Percentiles rank a stretch among this genome's conserved stretches.
Evolutionary conservation across 2,113 vertebrate species (phyloP).

Genomic region (Crotophaga sulcirostris): DNA sequence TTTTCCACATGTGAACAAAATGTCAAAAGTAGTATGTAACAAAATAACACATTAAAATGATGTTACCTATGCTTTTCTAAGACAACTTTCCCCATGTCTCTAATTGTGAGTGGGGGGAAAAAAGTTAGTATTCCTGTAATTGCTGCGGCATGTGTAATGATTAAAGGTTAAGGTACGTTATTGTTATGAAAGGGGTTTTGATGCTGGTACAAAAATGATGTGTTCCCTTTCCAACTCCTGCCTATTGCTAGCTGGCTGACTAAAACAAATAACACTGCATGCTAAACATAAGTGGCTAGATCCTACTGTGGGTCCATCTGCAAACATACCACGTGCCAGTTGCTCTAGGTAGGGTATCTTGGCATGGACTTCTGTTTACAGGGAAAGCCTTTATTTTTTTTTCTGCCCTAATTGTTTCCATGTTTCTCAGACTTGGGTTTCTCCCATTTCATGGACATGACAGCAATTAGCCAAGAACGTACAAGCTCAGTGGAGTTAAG

Average conservation of each 20-base stretch:
- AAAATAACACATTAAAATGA: not conserved
- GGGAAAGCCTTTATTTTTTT: slow-evolving; percentile 14
- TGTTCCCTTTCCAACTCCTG: not conserved
- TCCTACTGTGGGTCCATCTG: slow-evolving; percentile 65
- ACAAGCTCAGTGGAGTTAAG: slow-evolving; percentile 61
- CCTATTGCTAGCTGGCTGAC: slow-evolving; percentile 25
- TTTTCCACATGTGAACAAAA: not conserved
- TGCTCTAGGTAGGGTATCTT: slow-evolving; percentile 58
- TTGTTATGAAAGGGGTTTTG: not conserved
- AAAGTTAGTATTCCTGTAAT: not conserved
- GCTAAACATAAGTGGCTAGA: slow-evolving; percentile 63
- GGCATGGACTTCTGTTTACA: slow-evolving; percentile 55
- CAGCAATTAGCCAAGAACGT: slow-evolving; percentile 62
- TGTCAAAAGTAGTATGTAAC: not conserved
- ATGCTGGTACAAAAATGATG: not conserved
- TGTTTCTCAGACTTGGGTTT: slow-evolving; percentile 51
- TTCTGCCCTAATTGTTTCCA: slow-evolving; percentile 57
- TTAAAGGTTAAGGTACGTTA: not conserved
- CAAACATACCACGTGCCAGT: slow-evolving; percentile 49
- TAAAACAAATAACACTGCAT: slow-evolving; percentile 40
- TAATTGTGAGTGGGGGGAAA: not conserved
- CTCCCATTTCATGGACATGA: slow-evolving; percentile 61
- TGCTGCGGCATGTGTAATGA: not conserved
- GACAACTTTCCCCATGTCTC: not conserved
- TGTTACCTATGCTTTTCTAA: not conserved